Evolutionary conservation across 2,113 vertebrate genomes (phyloP).

Genomic region (Laticauda colubrina): DNA sequence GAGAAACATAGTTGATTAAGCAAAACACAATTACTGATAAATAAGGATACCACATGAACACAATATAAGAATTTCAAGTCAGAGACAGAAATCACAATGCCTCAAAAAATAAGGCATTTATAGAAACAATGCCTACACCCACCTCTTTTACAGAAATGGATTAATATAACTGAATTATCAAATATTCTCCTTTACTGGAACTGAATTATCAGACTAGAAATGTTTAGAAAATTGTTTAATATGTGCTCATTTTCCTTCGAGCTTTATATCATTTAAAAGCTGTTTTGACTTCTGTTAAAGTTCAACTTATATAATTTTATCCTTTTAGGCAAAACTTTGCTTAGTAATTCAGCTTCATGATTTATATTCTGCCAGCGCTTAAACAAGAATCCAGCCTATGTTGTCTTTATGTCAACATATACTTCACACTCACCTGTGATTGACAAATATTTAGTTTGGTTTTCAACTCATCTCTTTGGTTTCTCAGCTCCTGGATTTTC

Average conservation of each 20-base stretch:
- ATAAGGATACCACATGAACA: not conserved
- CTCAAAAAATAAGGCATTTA: not conserved
- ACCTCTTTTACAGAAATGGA: not conserved
- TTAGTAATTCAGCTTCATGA: not conserved
- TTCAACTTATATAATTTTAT: not conserved
- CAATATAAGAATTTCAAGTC: not conserved
- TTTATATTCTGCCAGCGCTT: not conserved
- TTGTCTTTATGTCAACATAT: not conserved
- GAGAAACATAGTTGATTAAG: not conserved
- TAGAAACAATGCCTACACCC: not conserved
- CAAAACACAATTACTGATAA: not conserved
- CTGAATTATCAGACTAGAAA: not conserved
- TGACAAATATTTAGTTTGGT: conserved; percentile 37
- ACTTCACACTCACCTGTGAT: conserved; percentile 45
- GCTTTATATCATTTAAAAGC: not conserved
- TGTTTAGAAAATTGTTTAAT: not conserved
- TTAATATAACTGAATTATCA: not conserved
- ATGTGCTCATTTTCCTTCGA: not conserved
- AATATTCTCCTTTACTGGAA: no score
- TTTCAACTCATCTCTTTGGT: conserved; percentile 52
- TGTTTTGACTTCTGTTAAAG: not conserved
- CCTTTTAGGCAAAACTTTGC: not conserved
- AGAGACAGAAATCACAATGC: not conserved
- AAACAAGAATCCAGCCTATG: not conserved
- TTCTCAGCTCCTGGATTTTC: conserved; percentile 44